Base-by-base conservation (phyloP, 2,113 vertebrate species). In the Myrmophylax atrothorax region DNA sequence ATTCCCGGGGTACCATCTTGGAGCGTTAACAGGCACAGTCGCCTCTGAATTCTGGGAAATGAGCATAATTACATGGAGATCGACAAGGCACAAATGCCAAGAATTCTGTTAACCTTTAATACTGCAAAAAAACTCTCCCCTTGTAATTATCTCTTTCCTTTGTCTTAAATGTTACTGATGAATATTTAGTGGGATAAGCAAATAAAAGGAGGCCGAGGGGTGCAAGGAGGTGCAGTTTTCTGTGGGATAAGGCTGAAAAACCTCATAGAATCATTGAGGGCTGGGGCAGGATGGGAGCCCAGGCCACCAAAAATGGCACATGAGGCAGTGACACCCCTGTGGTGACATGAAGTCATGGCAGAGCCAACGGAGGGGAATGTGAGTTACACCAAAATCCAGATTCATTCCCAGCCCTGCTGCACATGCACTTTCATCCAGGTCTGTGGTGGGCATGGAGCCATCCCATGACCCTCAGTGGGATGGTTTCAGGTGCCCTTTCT, bases 91-190 rank as follows among this genome's bases (percentile, higher is more conserved):
- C 97, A 98, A 98, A 98, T 98, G 98, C 98, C 98, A 98, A 98
- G 98, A 98, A 98, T 98, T 98, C 98, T 98, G 98, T 98, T 98
- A 98, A 98, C 98, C 98, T 98, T 98, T 98, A 98, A 96, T 98
- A 98, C 96, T 93, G 98, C 95, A 89, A 97, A 97, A 98, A 98
- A 98, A 97, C 89, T 98, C 96, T 96, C 97, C 96, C 96, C 97
- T 98, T 97, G 96, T 98, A 98, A 98, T 98, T 98, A 98, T 98
- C 98, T 97, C 94, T 97, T 98, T 94, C 96, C 95, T 98, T 98
- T 98, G 98, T 98, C 96, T 98, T 97, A 98, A 98, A 98, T 98
- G 98, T 97, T 98, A 98, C 97, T 96, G 96, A 97, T 98, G 97
- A 98, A 98, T 98, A 98, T 98, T 97, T 97, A 98, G 97, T 94